Evolutionary conservation across 2,113 vertebrate genomes (phyloP).

Genomic region (Myodes glareolus): DNA sequence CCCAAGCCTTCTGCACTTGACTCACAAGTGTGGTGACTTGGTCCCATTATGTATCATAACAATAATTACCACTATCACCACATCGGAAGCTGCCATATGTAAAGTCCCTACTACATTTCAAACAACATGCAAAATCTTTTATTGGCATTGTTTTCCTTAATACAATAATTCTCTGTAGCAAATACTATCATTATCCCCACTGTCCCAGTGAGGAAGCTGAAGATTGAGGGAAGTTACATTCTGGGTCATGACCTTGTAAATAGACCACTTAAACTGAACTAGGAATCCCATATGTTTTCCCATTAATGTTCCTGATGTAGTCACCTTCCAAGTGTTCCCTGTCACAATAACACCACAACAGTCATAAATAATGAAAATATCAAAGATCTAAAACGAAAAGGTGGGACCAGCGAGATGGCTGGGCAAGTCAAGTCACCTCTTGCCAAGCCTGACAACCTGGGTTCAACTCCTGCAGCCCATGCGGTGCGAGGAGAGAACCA

Average conservation of each 20-base stretch:
- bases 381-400: constrained; percentile 11
- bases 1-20: constrained; percentile 16
- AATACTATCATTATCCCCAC: constrained; percentile 18
- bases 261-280: neutral
- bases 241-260: neutral
- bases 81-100: constrained; percentile 6
- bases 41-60: constrained; percentile 17
- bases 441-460: neutral
- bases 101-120: constrained; percentile 21
- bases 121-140: constrained; percentile 48
- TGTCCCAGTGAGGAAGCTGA: neutral
- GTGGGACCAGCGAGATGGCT: neutral
- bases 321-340: constrained; percentile 18
- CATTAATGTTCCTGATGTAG: neutral
- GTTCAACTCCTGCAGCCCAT: neutral
- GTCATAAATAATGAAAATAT: neutral
- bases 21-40: constrained; percentile 26
- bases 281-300: neutral
- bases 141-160: constrained; percentile 50
- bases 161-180: neutral
- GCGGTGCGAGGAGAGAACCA: neutral
- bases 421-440: neutral
- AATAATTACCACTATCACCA: constrained; percentile 53
- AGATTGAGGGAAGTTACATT: neutral
- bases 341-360: neutral